Conservation (phyloP, 2,888 invertebrate species). For the Andricus quercusramuli region DNA sequence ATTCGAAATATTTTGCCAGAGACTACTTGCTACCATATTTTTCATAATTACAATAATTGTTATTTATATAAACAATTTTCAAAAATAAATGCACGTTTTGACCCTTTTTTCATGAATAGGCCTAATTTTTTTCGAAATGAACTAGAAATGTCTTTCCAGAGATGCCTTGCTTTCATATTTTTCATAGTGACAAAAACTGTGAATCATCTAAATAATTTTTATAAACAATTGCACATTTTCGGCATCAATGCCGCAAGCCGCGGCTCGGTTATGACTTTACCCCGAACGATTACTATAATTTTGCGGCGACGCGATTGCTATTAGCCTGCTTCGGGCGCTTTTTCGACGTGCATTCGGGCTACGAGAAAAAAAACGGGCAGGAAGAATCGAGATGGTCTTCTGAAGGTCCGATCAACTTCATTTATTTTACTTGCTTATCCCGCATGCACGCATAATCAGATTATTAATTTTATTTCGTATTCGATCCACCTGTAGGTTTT, state of each 20-base stretch:
- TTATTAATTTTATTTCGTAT: conserved; percentile 2
- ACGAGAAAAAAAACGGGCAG: not conserved
- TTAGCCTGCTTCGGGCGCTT: conserved; percentile 43
- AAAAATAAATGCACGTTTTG: too few species aligned
- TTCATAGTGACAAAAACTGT: too few species aligned
- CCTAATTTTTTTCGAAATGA: too few species aligned
- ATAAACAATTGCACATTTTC: not conserved
- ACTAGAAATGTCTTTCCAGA: too few species aligned
- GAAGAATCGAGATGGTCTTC: conserved; percentile 21
- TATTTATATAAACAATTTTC: too few species aligned
- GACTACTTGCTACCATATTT: too few species aligned
- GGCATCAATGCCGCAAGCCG: conserved; percentile 17
- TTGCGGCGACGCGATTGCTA: conserved; percentile 48
- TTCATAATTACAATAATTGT: too few species aligned
- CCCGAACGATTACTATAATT: conserved; percentile 50
- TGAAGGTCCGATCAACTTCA: conserved; percentile 26
- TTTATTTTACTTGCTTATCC: conserved; percentile 32
- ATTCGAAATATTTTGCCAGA: too few species aligned
- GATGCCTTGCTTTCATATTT: too few species aligned
- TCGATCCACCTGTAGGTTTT: conserved; percentile 6
- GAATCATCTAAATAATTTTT: too few species aligned
- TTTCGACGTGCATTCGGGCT: conserved; percentile 30
- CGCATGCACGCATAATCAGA: not conserved
- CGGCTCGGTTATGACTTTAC: conserved; percentile 49
- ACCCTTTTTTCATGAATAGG: too few species aligned